Evolutionary conservation across 2,797 vertebrate species (phyloP).

Genomic region (Eremophila alpestris): DNA sequence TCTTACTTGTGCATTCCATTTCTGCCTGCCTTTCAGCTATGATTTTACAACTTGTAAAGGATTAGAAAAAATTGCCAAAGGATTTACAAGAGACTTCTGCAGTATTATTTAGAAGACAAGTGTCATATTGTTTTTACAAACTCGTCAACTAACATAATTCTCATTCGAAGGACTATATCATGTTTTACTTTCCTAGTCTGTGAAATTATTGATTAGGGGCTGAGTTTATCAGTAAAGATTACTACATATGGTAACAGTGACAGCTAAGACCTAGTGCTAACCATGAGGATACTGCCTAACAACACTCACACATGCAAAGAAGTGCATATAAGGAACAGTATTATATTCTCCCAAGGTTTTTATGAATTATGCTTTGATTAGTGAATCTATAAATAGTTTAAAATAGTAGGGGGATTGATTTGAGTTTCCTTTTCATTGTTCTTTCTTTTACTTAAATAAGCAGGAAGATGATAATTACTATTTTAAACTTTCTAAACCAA

Average conservation of each 20-base stretch:
- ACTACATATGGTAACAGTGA: background rate
- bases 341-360: background rate
- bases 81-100: conserved; percentile 69
- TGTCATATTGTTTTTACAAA: conserved; percentile 68
- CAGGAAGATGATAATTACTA: background rate
- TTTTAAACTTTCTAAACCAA: background rate
- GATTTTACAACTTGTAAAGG: conserved; percentile 71
- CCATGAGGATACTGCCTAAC: background rate
- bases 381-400: background rate
- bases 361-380: conserved; percentile 21
- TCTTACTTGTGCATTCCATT: conserved; percentile 73
- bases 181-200: conserved; percentile 23
- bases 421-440: background rate
- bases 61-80: conserved; percentile 74
- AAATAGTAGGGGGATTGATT: background rate
- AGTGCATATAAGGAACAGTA: background rate
- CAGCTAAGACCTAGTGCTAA: background rate
- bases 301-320: conserved; percentile 10
- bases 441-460: background rate
- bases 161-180: background rate
- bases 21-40: conserved; percentile 73
- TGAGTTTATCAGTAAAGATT: conserved; percentile 49
- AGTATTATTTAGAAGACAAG: conserved; percentile 70
- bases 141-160: conserved; percentile 55
- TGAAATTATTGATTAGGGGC: conserved; percentile 35